phyloP scores from a whole-genome alignment of 1,140 invertebrate species.

The Megathymus violae region DNA sequence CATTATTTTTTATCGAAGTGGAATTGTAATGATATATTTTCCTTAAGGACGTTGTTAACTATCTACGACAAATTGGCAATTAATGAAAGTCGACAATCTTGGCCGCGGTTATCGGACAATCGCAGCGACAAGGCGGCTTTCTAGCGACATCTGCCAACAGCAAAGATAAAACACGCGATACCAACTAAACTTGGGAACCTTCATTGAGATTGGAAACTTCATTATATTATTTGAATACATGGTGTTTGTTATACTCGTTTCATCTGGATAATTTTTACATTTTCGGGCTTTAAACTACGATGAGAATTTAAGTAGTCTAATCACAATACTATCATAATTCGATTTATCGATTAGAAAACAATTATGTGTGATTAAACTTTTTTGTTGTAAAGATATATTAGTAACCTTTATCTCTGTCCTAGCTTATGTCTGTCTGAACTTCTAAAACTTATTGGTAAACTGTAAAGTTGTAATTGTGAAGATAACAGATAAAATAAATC shows the following conservation, averaged over 20 bases:
- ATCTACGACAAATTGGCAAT: conserved; percentile 44
- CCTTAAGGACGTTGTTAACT: conserved; percentile 21
- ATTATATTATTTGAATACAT: conserved; percentile 19
- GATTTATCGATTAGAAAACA: too few relatives aligned
- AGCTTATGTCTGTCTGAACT: conserved; percentile 1
- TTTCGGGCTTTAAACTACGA: too few relatives aligned
- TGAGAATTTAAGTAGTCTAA: too few relatives aligned
- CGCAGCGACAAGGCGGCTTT: conserved; percentile 55
- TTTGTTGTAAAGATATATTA: too few relatives aligned
- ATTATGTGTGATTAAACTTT: too few relatives aligned
- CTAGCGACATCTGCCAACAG: conserved; percentile 60
- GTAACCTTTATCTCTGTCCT: too few relatives aligned
- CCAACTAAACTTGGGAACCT: conserved; percentile 50
- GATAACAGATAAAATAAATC: conserved; percentile 1
- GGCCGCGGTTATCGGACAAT: conserved; percentile 48
- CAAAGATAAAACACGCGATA: conserved; percentile 56
- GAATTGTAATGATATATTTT: conserved; percentile 6
- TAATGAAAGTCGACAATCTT: conserved; percentile 48
- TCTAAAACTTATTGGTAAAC: background rate
- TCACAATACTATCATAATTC: too few relatives aligned
- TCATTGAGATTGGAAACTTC: conserved; percentile 30
- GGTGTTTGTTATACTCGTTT: background rate
- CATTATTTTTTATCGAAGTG: conserved; percentile 5
- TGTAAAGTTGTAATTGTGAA: background rate
- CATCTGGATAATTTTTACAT: conserved; percentile 5